Evolutionary conservation across 2,797 vertebrate genomes (phyloP).

Genomic region (Etheostoma perlongum): DNA sequence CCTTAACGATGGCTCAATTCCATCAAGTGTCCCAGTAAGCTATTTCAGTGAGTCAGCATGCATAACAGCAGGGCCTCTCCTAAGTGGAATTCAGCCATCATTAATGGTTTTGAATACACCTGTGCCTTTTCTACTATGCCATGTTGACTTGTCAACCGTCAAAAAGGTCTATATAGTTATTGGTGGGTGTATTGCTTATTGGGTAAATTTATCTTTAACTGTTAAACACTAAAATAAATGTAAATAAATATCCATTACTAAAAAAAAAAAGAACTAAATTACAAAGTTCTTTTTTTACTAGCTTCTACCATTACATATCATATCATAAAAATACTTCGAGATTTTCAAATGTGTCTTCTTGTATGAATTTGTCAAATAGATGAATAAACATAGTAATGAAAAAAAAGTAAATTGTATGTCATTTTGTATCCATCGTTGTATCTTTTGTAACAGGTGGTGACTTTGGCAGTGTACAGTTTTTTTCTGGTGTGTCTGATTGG

Average conservation of each 20-base stretch:
- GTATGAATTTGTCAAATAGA: background rate
- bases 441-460: constrained; percentile 87
- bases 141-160: too few species aligned
- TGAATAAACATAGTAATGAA: background rate
- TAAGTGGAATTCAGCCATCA: too few species aligned
- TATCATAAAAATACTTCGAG: background rate
- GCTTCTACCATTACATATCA: background rate
- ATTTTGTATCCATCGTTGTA: background rate
- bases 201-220: background rate
- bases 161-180: background rate
- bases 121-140: too few species aligned
- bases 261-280: background rate
- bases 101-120: too few species aligned
- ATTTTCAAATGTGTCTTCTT: background rate
- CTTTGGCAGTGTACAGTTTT: constrained; percentile 94
- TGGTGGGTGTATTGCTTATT: background rate
- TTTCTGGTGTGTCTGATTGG: constrained; percentile 94
- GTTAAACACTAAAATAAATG: background rate
- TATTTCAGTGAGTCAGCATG: too few species aligned
- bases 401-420: background rate
- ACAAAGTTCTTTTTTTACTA: background rate
- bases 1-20: too few species aligned
- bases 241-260: background rate
- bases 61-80: too few species aligned
- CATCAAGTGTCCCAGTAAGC: too few species aligned